phyloP scores from a whole-genome alignment of 1,140 invertebrate species.

The Diorhabda sublineata region DNA sequence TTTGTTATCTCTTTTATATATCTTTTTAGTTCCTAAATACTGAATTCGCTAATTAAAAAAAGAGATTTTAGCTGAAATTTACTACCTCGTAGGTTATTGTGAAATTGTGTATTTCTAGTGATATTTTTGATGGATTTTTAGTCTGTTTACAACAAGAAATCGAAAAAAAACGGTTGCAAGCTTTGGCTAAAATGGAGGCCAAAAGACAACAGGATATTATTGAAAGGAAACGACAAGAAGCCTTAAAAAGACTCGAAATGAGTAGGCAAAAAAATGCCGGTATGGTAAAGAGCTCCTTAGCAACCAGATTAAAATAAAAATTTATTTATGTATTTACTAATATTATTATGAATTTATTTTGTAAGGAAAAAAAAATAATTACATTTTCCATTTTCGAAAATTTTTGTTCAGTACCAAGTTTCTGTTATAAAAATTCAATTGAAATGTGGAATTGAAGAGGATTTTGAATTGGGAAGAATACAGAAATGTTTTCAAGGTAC shows the following conservation, averaged over 20 bases:
- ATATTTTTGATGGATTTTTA: slow-evolving; percentile 5
- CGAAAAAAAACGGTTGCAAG: slow-evolving; percentile 41
- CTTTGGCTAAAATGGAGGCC: slow-evolving; percentile 38
- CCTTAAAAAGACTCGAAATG: slow-evolving; percentile 35
- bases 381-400: too few relatives aligned
- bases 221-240: slow-evolving; percentile 40
- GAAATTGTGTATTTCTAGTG: not conserved
- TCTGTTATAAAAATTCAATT: too few relatives aligned
- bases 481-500: too few relatives aligned
- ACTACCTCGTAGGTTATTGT: not conserved
- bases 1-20: not conserved
- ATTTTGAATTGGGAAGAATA: too few relatives aligned
- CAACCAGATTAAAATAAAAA: slow-evolving; percentile 18
- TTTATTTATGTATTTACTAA: not conserved
- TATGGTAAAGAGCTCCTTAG: slow-evolving; percentile 27
- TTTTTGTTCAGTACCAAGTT: too few relatives aligned
- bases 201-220: slow-evolving; percentile 41
- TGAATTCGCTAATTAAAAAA: not conserved
- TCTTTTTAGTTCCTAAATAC: not conserved
- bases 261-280: slow-evolving; percentile 26
- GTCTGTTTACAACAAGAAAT: slow-evolving; percentile 39
- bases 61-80: not conserved
- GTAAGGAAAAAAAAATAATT: too few relatives aligned
- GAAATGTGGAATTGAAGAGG: too few relatives aligned
- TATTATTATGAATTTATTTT: too few relatives aligned